A percentile compares a stretch with the other conserved stretches of the same genome.
phyloP scores from a whole-genome alignment of 2,113 vertebrate genomes.

The Rhynchopsitta pachyrhyncha region DNA sequence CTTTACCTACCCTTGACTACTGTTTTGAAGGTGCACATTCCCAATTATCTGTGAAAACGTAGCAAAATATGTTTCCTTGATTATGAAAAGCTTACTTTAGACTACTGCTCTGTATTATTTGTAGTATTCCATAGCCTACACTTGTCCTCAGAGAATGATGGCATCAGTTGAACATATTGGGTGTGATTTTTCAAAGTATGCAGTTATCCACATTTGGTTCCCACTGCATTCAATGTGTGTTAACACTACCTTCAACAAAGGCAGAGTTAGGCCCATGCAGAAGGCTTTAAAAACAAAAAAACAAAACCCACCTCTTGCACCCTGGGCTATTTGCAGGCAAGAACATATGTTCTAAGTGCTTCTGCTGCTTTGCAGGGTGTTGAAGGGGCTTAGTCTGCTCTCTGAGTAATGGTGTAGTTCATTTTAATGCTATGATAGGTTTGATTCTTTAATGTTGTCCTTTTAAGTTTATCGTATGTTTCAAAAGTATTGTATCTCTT shows the following conservation, averaged over 20 bases:
- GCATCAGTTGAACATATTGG: conserved; percentile 43
- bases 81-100: conserved; percentile 3
- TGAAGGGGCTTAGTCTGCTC: neutral
- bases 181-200: conserved; percentile 51
- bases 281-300: conserved; percentile 7
- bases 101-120: neutral
- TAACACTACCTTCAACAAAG: conserved; percentile 49
- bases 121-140: conserved; percentile 15
- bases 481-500: conserved; percentile 20
- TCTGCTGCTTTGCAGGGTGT: neutral
- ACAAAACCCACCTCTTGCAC: conserved; percentile 13
- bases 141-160: conserved; percentile 26
- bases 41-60: neutral
- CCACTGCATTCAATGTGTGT: neutral
- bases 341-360: conserved; percentile 16
- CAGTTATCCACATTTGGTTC: conserved; percentile 37
- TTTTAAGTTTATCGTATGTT: neutral
- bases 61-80: neutral
- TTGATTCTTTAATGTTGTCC: conserved; percentile 23
- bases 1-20: neutral
- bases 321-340: conserved; percentile 29
- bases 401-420: neutral
- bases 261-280: conserved; percentile 24
- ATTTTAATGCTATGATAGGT: neutral
- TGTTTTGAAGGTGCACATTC: conserved; percentile 3